Evolutionary conservation across 2,888 invertebrate genomes (phyloP).

Genomic region (Chrysomela aeneicollis): DNA sequence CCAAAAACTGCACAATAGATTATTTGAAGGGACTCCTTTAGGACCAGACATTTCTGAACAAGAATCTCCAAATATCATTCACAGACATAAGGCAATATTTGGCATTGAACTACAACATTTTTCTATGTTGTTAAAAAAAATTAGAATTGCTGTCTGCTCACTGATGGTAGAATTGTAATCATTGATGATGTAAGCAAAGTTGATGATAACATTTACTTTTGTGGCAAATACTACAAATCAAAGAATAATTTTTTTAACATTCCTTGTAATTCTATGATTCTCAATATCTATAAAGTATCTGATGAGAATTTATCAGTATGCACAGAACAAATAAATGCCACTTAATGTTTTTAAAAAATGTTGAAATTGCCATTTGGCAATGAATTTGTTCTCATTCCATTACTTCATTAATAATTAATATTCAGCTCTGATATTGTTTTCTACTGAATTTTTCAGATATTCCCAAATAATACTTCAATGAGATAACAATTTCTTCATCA

Average conservation of each 20-base stretch:
- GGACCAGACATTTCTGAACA: constrained; percentile 9
- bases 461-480: not conserved
- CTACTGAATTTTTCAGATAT: not conserved
- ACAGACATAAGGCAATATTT: constrained; percentile 14
- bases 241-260: constrained; percentile 6
- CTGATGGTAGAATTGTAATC: constrained; percentile 20
- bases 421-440: not conserved
- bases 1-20: constrained; percentile 15
- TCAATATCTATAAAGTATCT: constrained; percentile 11
- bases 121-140: constrained; percentile 12
- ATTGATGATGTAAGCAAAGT: constrained; percentile 17
- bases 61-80: constrained; percentile 9
- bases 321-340: constrained; percentile 5
- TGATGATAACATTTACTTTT: constrained; percentile 10
- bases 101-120: constrained; percentile 15
- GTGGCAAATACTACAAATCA: constrained; percentile 12
- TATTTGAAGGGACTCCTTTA: constrained; percentile 9
- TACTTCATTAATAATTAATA: not conserved
- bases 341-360: constrained; percentile 2
- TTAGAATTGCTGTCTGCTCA: constrained; percentile 13
- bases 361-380: constrained; percentile 14
- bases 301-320: constrained; percentile 9
- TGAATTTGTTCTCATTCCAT: constrained; percentile 8
- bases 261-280: constrained; percentile 10
- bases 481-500: no score